Conservation (phyloP, 2,113 vertebrate genomes). For the Myotis yumanensis region DNA sequence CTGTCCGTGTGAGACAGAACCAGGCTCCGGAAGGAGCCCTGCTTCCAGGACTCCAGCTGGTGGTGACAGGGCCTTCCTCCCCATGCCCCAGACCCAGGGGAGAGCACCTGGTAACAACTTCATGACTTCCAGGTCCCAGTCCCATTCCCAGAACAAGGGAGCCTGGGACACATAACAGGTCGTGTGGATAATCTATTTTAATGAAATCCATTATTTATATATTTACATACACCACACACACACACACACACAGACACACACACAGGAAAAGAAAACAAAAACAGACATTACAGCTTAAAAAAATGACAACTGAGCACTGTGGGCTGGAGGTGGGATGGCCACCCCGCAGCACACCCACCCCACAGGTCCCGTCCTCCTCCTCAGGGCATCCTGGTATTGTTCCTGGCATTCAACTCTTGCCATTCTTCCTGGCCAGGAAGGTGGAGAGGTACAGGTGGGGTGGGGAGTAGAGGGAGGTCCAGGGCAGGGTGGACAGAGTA, state of each 20-base stretch:
- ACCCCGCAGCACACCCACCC: constrained; percentile 40
- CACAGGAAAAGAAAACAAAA: constrained; percentile 35
- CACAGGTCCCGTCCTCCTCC: neutral
- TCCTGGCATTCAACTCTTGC: neutral
- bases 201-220: constrained; percentile 83
- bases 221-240: constrained; percentile 75
- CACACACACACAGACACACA: constrained; percentile 73
- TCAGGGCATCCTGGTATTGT: neutral
- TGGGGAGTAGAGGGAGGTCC: neutral
- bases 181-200: constrained; percentile 73
- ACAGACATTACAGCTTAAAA: constrained; percentile 75
- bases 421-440: constrained; percentile 41
- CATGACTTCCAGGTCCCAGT: neutral
- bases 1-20: neutral
- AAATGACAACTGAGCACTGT: constrained; percentile 67
- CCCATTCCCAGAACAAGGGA: neutral
- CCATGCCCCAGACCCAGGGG: neutral
- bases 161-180: neutral
- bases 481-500: neutral
- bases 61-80: neutral
- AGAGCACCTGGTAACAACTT: neutral
- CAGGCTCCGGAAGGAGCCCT: neutral
- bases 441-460: neutral
- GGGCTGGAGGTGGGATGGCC: constrained; percentile 62
- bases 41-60: neutral